phyloP scores from a whole-genome alignment of 2,888 invertebrate genomes.

The Thelaira solivaga region DNA sequence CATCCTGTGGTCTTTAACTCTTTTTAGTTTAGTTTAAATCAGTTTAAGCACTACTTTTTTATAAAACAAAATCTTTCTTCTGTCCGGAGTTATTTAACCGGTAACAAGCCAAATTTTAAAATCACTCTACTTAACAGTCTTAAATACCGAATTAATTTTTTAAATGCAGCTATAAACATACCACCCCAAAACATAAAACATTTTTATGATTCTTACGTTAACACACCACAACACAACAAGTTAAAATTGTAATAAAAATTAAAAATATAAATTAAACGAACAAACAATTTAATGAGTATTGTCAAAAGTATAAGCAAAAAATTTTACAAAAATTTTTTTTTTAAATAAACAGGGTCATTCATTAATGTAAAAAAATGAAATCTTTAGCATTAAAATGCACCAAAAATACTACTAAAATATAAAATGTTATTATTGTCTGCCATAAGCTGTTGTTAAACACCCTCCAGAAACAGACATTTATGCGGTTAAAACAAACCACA shows the following conservation, averaged over 20 bases:
- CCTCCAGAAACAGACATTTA: constrained; percentile 58
- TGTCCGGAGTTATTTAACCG: too few species aligned
- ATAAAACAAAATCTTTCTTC: too few species aligned
- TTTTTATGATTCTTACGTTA: constrained; percentile 38
- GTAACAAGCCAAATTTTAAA: neutral
- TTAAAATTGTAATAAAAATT: constrained; percentile 25
- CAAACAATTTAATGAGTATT: constrained; percentile 53
- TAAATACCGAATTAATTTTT: neutral
- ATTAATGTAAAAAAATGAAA: neutral
- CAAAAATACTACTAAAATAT: constrained; percentile 15
- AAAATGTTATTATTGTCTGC: constrained; percentile 13
- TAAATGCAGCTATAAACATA: neutral
- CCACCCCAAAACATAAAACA: constrained; percentile 45
- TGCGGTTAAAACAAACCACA: constrained; percentile 27
- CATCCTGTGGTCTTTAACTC: too few species aligned
- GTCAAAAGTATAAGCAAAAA: constrained; percentile 39
- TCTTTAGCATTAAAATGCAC: neutral
- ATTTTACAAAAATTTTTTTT: constrained; percentile 1
- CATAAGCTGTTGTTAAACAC: constrained; percentile 51
- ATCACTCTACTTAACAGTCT: neutral
- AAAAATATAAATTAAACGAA: constrained; percentile 7
- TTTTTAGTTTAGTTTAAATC: too few species aligned
- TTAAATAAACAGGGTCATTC: constrained; percentile 47
- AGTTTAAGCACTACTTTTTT: too few species aligned
- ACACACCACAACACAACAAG: constrained; percentile 35